Conservation (phyloP, 2,797 vertebrate genomes). For the Cryptoprocta ferox region DNA sequence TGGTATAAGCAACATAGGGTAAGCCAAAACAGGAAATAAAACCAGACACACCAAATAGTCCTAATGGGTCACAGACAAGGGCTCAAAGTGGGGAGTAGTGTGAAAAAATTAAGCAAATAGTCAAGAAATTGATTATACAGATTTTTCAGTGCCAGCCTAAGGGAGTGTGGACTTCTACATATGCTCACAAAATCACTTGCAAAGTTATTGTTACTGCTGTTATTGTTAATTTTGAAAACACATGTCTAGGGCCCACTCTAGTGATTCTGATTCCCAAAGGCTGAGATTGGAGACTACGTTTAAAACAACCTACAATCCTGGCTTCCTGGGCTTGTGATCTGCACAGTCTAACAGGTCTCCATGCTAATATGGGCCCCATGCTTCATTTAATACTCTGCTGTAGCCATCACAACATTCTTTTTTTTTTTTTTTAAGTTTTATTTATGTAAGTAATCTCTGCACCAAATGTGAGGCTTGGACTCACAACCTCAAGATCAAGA, state of each 20-base stretch:
- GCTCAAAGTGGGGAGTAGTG: background rate
- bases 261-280: background rate
- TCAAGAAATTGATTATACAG: background rate
- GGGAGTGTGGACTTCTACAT: background rate
- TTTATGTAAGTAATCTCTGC: background rate
- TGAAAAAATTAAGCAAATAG: conserved; percentile 17
- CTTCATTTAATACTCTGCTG: background rate
- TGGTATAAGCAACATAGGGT: background rate
- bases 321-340: background rate
- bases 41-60: background rate
- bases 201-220: background rate
- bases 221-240: background rate
- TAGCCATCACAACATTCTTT: background rate
- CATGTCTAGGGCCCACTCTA: background rate
- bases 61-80: background rate
- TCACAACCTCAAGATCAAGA: background rate
- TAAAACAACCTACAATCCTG: background rate
- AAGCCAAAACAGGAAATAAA: background rate
- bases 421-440: background rate
- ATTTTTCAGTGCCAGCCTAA: background rate
- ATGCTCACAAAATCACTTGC: background rate
- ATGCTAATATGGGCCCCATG: background rate
- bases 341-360: background rate
- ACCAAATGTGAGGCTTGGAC: background rate
- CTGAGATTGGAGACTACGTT: background rate